These are phyloP conservation scores for Luperina testacea DNA, from an alignment of 2,888 invertebrate species.

Conservation along the genomic window DNA sequence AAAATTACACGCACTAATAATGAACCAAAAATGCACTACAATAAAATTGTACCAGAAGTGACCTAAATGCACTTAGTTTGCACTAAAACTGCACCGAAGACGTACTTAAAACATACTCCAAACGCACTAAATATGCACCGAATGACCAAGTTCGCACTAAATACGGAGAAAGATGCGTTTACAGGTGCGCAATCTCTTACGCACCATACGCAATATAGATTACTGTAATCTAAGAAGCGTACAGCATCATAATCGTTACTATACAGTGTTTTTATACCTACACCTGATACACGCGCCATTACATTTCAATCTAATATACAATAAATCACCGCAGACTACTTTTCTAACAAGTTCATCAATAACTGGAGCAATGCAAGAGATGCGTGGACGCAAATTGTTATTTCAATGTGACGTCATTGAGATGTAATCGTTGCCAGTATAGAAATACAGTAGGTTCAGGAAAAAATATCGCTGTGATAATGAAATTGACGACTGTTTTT, in stretches of 20 bases:
- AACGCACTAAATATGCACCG: not conserved
- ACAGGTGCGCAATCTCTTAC: not conserved
- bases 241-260: not conserved
- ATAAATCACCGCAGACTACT: slow-evolving; percentile 32
- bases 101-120: not conserved
- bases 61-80: not conserved
- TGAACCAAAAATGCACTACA: not conserved
- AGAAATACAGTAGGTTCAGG: slow-evolving; percentile 13
- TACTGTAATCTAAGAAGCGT: slow-evolving; percentile 1
- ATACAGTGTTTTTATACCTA: slow-evolving; percentile 4
- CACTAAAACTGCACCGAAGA: not conserved
- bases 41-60: not conserved
- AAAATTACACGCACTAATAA: not conserved
- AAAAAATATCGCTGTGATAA: not conserved
- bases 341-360: slow-evolving; percentile 48
- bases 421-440: slow-evolving; percentile 12
- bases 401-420: slow-evolving; percentile 45
- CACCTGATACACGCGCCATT: slow-evolving; percentile 1
- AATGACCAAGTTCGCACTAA: not conserved
- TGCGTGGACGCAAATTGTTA: slow-evolving; percentile 51
- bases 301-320: slow-evolving; percentile 16
- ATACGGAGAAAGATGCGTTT: not conserved
- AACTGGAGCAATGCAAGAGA: slow-evolving; percentile 30
- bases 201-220: not conserved
- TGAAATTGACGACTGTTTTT: not conserved